Evolutionary conservation across 2,113 vertebrate genomes (phyloP).

Genomic region (Pseudonaja textilis): DNA sequence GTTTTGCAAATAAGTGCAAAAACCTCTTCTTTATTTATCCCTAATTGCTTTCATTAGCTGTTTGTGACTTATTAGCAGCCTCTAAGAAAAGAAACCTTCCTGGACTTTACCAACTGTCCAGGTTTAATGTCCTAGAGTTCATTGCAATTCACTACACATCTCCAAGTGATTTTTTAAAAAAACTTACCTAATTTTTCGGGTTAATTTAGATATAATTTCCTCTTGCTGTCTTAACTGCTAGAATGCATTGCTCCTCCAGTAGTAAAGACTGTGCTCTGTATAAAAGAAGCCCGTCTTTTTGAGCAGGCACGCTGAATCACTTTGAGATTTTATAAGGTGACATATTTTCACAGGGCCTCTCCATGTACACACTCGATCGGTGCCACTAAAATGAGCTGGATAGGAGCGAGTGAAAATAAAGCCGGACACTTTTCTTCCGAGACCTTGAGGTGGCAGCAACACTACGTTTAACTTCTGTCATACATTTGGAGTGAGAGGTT

Average conservation of each 20-base stretch:
- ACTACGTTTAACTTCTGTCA: conserved; percentile 65
- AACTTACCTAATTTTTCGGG: background rate
- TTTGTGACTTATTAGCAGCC: background rate
- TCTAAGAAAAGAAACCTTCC: background rate
- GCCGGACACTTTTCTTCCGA: conserved; percentile 60
- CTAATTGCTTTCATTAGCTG: background rate
- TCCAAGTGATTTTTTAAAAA: background rate
- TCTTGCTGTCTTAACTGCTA: background rate
- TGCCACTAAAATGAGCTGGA: background rate
- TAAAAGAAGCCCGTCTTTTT: background rate
- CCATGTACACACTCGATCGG: background rate
- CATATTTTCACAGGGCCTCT: background rate
- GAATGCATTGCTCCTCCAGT: background rate
- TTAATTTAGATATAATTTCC: background rate
- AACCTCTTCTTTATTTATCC: background rate
- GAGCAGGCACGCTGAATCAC: background rate
- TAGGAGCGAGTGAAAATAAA: conserved; percentile 21
- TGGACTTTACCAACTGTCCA: background rate
- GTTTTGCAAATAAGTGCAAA: background rate
- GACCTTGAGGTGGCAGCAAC: conserved; percentile 82
- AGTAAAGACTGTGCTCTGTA: background rate
- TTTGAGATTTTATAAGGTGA: background rate
- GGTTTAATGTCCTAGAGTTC: background rate
- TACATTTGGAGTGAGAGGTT: conserved; percentile 31
- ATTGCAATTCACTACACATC: background rate